Evolutionary conservation across 2,797 vertebrate species (phyloP).

Genomic region (Hapalemur alaotrensis): DNA sequence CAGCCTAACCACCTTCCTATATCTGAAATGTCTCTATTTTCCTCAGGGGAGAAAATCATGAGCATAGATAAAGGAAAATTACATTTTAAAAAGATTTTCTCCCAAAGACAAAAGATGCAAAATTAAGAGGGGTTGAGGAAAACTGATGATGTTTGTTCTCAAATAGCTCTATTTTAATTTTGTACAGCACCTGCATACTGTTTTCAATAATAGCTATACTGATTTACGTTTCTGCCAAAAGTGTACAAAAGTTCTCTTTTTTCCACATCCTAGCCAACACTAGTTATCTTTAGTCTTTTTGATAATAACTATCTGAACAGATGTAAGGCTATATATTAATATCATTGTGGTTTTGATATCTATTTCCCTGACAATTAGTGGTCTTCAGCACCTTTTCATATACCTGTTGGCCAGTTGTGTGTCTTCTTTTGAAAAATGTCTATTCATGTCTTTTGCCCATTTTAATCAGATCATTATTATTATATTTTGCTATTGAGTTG

Average conservation of each 20-base stretch:
- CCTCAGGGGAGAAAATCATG: constrained; percentile 1
- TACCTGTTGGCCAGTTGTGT: not conserved
- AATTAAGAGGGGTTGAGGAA: not conserved
- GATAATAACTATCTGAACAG: not conserved
- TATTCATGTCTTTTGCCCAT: not conserved
- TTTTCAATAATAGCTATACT: not conserved
- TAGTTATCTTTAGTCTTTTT: not conserved
- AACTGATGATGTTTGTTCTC: not conserved
- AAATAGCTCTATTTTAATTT: not conserved
- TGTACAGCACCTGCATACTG: not conserved
- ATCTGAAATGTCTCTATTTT: not conserved
- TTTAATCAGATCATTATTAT: not conserved
- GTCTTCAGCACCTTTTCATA: not conserved
- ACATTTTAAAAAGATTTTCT: not conserved
- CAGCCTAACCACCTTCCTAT: not conserved
- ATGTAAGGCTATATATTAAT: not conserved
- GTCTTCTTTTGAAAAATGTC: not conserved
- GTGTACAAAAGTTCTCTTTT: not conserved
- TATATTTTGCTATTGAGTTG: not conserved
- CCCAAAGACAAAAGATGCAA: not conserved
- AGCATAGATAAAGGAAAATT: not conserved
- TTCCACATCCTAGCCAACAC: not conserved
- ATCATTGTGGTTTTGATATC: not conserved
- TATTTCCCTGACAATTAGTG: not conserved
- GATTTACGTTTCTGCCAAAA: not conserved